These are phyloP conservation scores for Sturmia bella DNA, from an alignment of 2,888 invertebrate species.

Conservation along the genomic window DNA sequence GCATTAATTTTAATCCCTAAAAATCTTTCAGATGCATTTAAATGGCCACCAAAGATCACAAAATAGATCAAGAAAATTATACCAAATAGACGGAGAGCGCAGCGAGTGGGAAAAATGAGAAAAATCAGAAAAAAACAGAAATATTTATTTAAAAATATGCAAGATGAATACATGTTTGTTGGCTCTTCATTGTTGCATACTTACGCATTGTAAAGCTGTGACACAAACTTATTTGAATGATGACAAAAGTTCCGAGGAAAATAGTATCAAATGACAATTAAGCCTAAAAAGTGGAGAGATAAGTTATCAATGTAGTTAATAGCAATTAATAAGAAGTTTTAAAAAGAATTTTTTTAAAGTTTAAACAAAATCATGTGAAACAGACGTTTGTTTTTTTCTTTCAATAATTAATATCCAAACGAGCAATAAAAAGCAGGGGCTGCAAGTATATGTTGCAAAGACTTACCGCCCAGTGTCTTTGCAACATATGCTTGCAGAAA, in stretches of 20 bases:
- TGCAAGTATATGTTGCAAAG: too few species aligned
- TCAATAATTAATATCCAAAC: constrained; percentile 52
- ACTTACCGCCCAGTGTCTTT: too few species aligned
- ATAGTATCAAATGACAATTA: constrained; percentile 56
- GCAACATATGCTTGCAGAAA: too few species aligned
- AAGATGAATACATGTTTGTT: too few species aligned
- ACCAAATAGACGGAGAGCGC: not conserved
- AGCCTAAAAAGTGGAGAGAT: constrained; percentile 40
- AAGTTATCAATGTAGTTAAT: constrained; percentile 54
- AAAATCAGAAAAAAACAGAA: not conserved
- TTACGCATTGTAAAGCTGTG: not conserved
- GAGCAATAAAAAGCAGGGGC: constrained; percentile 29
- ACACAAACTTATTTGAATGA: not conserved
- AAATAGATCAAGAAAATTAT: not conserved
- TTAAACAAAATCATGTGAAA: constrained; percentile 24
- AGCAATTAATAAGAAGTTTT: constrained; percentile 64
- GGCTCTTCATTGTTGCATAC: constrained; percentile 15
- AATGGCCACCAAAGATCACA: constrained; percentile 17
- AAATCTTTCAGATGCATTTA: constrained; percentile 33
- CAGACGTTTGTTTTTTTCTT: constrained; percentile 41
- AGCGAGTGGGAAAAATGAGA: not conserved
- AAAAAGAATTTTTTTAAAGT: constrained; percentile 39
- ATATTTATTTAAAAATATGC: too few species aligned
- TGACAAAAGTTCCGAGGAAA: not conserved
- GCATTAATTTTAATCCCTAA: constrained; percentile 56